Base-by-base conservation (phyloP, 1,140 invertebrate species). In the Microplitis demolitor region DNA sequence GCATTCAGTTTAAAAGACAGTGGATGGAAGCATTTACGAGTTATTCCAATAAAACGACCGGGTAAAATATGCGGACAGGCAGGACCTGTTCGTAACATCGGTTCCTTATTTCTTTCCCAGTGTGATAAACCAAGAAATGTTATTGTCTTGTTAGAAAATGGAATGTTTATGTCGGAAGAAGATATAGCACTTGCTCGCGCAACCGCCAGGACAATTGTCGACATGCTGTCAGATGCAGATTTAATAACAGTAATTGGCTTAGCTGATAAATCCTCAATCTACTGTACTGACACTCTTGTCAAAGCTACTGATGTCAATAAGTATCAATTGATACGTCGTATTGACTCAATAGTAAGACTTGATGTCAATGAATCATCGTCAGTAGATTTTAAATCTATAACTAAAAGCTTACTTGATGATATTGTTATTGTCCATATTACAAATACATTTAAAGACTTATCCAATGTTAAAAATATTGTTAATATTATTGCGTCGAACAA, bases 241-340 rank as follows among this genome's bases (percentile, higher is more conserved):
- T 78, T 73, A n/a, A 76, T 87, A 11, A 82, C 79, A 39, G 79
- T 85, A 5, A 69, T 87, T 51, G 84, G 85, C 9, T 77, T 87
- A 5, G 78, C 81, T 16, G 80, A 74, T 14, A 72, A 74, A 62
- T 76, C 72, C 13, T 78, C 76, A 1, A 33, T 80, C 4, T 75
- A 82, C 71, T 87, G 86, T 70, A 81, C 80, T 62, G 78, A 85
- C 69, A 78, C 77, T 33, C 71, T 87, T n/a, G 50, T 85, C 6
- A 82, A 74, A 53, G 85, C 85, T 3, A 87, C 83, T 13, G 86
- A 87, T 76, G 78, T 87, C 4, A 86, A 86, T 62, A 87, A 87
- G 62, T 85, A 83, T 72, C 82, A 86, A 58, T 68, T 87, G 35
- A 78, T 76, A 4, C 66, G 84, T 39, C 78, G 84, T 53, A 82